These are phyloP conservation scores for Anthrax anthrax DNA, from an alignment of 2,888 invertebrate species.

Conservation along the genomic window DNA sequence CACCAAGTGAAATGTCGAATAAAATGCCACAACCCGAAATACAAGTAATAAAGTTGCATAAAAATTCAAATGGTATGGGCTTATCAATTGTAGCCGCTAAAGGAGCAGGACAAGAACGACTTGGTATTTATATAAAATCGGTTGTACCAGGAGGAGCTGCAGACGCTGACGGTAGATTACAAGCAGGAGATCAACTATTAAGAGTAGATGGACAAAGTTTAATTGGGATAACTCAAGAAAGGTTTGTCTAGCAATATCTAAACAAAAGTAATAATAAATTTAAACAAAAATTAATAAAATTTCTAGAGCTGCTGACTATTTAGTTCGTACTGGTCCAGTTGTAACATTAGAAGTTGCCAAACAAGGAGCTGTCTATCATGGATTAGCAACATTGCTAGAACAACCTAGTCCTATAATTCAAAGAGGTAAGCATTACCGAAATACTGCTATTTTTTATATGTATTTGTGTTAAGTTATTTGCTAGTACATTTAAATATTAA, in stretches of 20 bases:
- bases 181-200: slow-evolving; percentile 92
- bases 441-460: not conserved
- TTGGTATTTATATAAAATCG: slow-evolving; percentile 97
- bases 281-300: not conserved
- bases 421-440: slow-evolving; percentile 42
- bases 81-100: slow-evolving; percentile 97
- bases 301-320: slow-evolving; percentile 80
- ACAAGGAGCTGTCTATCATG: slow-evolving; percentile 94
- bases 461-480: not conserved
- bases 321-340: slow-evolving; percentile 85
- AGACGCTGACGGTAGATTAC: slow-evolving; percentile 82
- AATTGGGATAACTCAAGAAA: slow-evolving; percentile 69
- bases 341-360: slow-evolving; percentile 94
- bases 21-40: slow-evolving; percentile 54
- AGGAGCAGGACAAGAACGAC: slow-evolving; percentile 64
- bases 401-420: slow-evolving; percentile 77
- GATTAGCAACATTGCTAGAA: slow-evolving; percentile 79
- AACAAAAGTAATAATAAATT: not conserved
- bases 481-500: slow-evolving; percentile 1
- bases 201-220: slow-evolving; percentile 94
- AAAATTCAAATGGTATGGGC: slow-evolving; percentile 94
- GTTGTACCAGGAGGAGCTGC: slow-evolving; percentile 91
- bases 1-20: slow-evolving; percentile 52
- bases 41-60: slow-evolving; percentile 77
- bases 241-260: slow-evolving; percentile 36